phyloP scores from a whole-genome alignment of 2,113 vertebrate genomes.

The Pseudopodoces humilis region DNA sequence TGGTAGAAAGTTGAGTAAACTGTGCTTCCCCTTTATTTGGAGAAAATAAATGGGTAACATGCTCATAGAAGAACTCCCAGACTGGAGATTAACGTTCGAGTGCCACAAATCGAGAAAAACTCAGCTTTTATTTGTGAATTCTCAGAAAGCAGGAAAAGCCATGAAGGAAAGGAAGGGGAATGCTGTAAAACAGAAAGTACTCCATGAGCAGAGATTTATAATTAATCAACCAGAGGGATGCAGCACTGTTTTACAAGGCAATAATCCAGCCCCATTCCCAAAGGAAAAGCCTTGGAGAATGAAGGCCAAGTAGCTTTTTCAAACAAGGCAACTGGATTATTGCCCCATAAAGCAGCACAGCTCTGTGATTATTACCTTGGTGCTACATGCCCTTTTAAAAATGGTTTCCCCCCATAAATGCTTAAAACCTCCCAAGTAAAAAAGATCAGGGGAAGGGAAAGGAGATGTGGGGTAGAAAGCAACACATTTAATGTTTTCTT shows the following conservation, averaged over 20 bases:
- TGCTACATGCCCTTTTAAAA: constrained; percentile 51
- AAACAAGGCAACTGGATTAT: constrained; percentile 61
- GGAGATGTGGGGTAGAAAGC: background rate
- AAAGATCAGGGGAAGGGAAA: constrained; percentile 1
- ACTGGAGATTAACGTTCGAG: background rate
- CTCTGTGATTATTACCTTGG: constrained; percentile 58
- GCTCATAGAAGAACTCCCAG: background rate
- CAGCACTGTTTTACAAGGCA: constrained; percentile 57
- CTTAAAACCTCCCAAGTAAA: constrained; percentile 46
- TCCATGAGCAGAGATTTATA: constrained; percentile 18
- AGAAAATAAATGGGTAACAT: background rate
- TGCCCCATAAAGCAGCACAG: constrained; percentile 59
- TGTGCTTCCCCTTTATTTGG: background rate
- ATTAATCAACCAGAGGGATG: constrained; percentile 45
- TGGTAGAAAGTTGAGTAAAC: background rate
- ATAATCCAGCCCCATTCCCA: constrained; percentile 47
- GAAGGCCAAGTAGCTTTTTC: constrained; percentile 61
- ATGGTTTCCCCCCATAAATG: constrained; percentile 44
- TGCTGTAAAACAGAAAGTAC: background rate
- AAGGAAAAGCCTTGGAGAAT: constrained; percentile 18
- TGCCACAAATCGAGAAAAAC: background rate
- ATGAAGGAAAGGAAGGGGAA: background rate
- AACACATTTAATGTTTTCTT: background rate
- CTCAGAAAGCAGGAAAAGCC: background rate
- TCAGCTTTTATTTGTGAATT: background rate